Percentiles rank a stretch among this genome's conserved stretches.
Evolutionary conservation across 2,113 vertebrate species (phyloP).

Genomic region (Turnix velox): DNA sequence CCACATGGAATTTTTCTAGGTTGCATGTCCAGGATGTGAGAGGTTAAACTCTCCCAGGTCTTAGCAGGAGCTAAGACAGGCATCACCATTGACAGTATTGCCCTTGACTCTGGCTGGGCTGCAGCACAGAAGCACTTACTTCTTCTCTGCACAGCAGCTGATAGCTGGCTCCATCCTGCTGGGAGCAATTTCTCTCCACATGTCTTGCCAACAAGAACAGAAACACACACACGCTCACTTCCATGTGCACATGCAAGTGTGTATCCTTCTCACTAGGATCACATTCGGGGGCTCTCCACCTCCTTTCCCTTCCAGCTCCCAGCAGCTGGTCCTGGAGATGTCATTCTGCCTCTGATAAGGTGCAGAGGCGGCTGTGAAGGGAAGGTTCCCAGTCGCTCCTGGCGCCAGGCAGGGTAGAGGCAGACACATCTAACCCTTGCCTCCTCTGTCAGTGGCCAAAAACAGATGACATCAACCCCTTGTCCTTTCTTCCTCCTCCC

Average conservation of each 20-base stretch:
- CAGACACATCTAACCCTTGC: not conserved
- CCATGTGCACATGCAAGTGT: not conserved
- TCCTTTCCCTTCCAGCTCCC: not conserved
- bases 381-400: constrained; percentile 40
- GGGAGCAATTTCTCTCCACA: not conserved
- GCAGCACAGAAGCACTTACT: not conserved
- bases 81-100: not conserved
- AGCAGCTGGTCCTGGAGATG: not conserved
- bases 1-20: not conserved
- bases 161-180: constrained; percentile 6
- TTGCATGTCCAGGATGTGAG: not conserved
- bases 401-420: constrained; percentile 55
- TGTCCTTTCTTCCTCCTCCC: not conserved
- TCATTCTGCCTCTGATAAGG: constrained; percentile 59
- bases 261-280: not conserved
- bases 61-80: not conserved
- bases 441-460: not conserved
- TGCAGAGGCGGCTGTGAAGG: not conserved
- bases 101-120: not conserved
- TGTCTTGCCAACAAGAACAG: not conserved
- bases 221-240: not conserved
- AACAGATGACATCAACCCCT: constrained; percentile 55
- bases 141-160: fast-evolving
- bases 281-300: not conserved
- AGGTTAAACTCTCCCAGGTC: not conserved